phyloP scores from a whole-genome alignment of 2,888 invertebrate species.

The Cheilosia pagana region DNA sequence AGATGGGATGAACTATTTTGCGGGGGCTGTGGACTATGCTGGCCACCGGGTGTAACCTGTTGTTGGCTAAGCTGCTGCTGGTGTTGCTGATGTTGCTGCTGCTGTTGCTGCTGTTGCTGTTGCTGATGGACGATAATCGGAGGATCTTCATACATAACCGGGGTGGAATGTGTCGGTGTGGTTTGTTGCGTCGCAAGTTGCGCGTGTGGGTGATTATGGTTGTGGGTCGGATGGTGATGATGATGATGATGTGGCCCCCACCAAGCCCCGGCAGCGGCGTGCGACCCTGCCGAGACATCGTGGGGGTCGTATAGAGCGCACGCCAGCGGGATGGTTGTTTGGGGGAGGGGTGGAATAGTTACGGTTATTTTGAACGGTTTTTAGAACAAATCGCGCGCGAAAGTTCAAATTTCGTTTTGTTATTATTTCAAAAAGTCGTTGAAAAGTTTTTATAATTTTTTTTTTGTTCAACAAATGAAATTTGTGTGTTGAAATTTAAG shows the following conservation, averaged over 20 bases:
- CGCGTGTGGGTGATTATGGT: constrained; percentile 84
- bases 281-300: constrained; percentile 85
- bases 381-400: constrained; percentile 77
- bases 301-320: constrained; percentile 85
- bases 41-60: constrained; percentile 71
- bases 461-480: constrained; percentile 20
- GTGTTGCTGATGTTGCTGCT: constrained; percentile 78
- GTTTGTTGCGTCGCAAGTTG: constrained; percentile 84
- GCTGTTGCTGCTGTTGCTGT: constrained; percentile 78
- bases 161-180: constrained; percentile 84
- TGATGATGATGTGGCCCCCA: constrained; percentile 83
- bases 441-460: constrained; percentile 17
- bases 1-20: constrained; percentile 65
- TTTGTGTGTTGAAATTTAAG: constrained; percentile 26
- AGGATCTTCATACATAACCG: constrained; percentile 86
- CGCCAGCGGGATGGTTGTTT: constrained; percentile 84
- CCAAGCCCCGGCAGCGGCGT: constrained; percentile 85
- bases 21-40: constrained; percentile 67
- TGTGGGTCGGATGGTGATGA: constrained; percentile 85
- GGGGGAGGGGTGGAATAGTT: constrained; percentile 84
- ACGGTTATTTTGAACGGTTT: constrained; percentile 84
- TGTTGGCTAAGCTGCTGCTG: constrained; percentile 75
- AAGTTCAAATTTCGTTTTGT: constrained; percentile 21
- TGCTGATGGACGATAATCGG: constrained; percentile 82
- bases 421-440: constrained; percentile 5